Conservation (phyloP, 2,113 vertebrate genomes). For the Python bivittatus region DNA sequence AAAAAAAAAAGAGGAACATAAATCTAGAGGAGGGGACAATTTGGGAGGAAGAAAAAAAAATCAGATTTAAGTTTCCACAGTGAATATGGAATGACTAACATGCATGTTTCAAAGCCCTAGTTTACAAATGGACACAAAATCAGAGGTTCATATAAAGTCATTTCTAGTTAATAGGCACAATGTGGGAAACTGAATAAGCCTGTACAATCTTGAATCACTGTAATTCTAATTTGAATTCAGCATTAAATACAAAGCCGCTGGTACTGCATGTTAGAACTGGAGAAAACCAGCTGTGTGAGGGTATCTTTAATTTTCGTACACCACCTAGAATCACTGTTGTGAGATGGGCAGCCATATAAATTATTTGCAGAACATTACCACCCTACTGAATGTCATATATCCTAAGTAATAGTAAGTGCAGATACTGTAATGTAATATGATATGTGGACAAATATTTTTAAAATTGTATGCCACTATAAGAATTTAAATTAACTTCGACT, state of each 20-base stretch:
- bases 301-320: background rate
- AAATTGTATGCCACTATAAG: constrained; percentile 5
- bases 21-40: background rate
- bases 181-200: background rate
- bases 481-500: constrained; percentile 3
- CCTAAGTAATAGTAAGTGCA: background rate
- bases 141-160: background rate
- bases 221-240: constrained; percentile 77
- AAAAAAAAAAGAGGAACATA: background rate
- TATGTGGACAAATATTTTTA: background rate
- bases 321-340: background rate
- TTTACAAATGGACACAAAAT: background rate
- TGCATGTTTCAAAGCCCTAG: background rate
- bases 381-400: background rate
- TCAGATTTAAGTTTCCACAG: background rate
- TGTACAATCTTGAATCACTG: constrained; percentile 48
- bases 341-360: background rate
- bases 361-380: background rate
- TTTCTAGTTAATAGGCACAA: background rate
- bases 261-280: constrained; percentile 61
- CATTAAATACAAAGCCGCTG: constrained; percentile 68
- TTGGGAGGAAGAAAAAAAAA: too few relatives aligned
- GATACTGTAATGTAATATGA: background rate
- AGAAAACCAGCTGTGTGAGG: constrained; percentile 53
- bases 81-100: background rate